phyloP scores from a whole-genome alignment of 2,113 vertebrate genomes.

The Psittacus erithacus region DNA sequence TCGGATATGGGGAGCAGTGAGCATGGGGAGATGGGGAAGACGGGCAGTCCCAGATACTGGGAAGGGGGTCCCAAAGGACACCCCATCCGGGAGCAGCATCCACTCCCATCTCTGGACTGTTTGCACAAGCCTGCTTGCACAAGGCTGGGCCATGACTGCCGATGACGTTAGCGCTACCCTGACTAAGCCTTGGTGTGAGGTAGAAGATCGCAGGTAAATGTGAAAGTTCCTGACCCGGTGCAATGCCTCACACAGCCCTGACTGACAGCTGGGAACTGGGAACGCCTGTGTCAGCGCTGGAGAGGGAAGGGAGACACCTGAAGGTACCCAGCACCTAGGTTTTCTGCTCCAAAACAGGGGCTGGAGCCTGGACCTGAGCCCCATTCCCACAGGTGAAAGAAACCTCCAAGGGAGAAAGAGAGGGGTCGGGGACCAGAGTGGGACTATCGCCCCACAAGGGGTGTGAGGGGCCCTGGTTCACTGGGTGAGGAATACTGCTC shows the following conservation, averaged over 20 bases:
- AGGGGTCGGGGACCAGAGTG: neutral
- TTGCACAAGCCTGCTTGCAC: conserved; percentile 31
- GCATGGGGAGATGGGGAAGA: neutral
- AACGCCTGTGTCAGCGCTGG: neutral
- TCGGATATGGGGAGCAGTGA: accelerated
- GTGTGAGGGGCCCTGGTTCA: accelerated
- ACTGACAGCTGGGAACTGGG: neutral
- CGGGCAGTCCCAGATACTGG: accelerated
- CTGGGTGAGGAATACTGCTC: neutral
- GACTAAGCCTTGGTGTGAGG: conserved; percentile 8
- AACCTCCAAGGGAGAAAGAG: neutral
- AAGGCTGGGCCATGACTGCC: neutral
- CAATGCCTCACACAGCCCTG: neutral
- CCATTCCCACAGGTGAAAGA: neutral
- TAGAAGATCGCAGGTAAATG: neutral
- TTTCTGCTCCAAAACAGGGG: neutral
- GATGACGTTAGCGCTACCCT: neutral
- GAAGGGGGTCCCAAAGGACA: neutral
- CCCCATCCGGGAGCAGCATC: neutral
- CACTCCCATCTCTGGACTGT: accelerated
- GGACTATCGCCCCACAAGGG: accelerated
- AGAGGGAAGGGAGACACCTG: neutral
- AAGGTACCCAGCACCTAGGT: neutral
- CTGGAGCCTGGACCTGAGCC: neutral
- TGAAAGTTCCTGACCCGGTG: neutral